These are phyloP conservation scores for Bursaphelenchus okinawaensis DNA, from an alignment of 2,888 invertebrate species.

Conservation along the genomic window DNA sequence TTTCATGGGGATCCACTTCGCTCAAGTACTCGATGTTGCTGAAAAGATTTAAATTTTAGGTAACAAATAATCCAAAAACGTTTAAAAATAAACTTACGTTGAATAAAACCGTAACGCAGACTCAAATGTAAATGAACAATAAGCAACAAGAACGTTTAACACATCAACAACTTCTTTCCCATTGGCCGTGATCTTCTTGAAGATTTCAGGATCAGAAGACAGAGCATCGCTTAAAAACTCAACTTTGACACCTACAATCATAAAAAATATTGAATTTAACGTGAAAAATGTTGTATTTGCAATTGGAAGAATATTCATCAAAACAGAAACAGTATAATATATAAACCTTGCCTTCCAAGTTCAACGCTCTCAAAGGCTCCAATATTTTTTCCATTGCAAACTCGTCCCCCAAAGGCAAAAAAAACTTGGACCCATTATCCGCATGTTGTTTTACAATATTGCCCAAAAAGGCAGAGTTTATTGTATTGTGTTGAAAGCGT, in stretches of 20 bases:
- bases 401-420: constrained; percentile 28
- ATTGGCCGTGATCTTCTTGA: constrained; percentile 28
- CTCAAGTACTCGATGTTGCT: constrained; percentile 22
- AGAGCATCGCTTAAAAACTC: constrained; percentile 39
- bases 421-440: constrained; percentile 19
- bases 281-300: no score
- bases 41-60: no score
- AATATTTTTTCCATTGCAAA: constrained; percentile 22
- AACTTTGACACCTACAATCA: constrained; percentile 28
- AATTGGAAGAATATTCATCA: no score
- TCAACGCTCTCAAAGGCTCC: constrained; percentile 16
- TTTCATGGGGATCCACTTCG: constrained; percentile 8
- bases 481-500: no score
- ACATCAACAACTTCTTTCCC: constrained; percentile 30
- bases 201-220: constrained; percentile 28
- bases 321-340: constrained; percentile 1
- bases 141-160: constrained; percentile 32
- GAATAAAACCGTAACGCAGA: constrained; percentile 38
- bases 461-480: constrained; percentile 17
- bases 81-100: constrained; percentile 26
- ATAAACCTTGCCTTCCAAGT: constrained; percentile 17
- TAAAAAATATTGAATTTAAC: constrained; percentile 1
- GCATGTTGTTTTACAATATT: constrained; percentile 23
- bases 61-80: no score
- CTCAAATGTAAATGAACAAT: constrained; percentile 37